phyloP scores from a whole-genome alignment of 2,797 vertebrate genomes.

The Micrastur ruficollis region DNA sequence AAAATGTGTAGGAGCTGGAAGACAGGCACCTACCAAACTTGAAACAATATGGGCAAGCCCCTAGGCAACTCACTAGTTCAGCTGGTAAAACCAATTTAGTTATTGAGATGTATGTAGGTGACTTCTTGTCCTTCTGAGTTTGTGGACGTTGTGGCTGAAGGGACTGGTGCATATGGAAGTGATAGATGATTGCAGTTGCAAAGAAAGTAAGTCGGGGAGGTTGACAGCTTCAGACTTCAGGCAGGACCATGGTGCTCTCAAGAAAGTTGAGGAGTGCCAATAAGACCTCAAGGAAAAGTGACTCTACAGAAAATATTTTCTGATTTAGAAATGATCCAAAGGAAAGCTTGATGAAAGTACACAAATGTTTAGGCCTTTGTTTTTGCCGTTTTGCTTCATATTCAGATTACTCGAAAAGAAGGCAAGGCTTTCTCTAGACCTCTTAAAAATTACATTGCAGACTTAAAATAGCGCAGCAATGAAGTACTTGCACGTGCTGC shows the following conservation, averaged over 20 bases:
- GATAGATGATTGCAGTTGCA: not conserved
- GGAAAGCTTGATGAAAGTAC: not conserved
- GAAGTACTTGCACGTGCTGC: not conserved
- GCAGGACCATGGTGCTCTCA: not conserved
- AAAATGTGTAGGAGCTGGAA: not conserved
- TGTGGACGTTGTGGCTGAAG: not conserved
- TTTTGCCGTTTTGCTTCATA: not conserved
- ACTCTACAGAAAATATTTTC: not conserved
- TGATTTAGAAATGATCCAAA: not conserved
- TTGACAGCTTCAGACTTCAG: not conserved
- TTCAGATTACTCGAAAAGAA: not conserved
- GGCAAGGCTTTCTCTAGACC: not conserved
- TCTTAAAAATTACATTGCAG: not conserved
- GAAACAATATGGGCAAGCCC: not conserved
- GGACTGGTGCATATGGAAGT: not conserved
- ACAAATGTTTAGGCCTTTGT: not conserved
- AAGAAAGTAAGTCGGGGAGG: not conserved
- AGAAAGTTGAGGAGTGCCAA: not conserved
- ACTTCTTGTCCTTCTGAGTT: not conserved
- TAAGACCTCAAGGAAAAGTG: not conserved
- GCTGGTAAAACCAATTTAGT: not conserved
- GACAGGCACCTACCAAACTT: not conserved
- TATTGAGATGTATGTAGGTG: not conserved
- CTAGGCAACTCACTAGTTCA: not conserved
- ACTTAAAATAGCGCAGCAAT: not conserved